Evolutionary conservation across 2,113 vertebrate genomes (phyloP).

Genomic region (Felis chaus): DNA sequence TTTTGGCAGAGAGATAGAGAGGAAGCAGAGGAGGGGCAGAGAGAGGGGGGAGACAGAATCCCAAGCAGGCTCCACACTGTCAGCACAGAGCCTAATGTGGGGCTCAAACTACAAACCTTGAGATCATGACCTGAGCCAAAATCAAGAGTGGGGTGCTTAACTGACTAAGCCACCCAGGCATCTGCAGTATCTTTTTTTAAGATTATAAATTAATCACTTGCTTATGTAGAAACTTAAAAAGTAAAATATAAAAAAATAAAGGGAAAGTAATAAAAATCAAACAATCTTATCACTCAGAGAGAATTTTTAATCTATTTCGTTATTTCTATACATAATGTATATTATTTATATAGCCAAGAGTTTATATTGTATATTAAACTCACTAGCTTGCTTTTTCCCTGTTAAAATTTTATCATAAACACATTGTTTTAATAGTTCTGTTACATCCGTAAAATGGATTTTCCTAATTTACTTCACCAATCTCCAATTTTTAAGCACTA

Average conservation of each 20-base stretch:
- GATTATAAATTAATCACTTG: slow-evolving; percentile 7
- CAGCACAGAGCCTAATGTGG: no score
- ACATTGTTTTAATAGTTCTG: slow-evolving; percentile 5
- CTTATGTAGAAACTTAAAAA: slow-evolving; percentile 2
- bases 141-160: no score
- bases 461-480: slow-evolving; percentile 43
- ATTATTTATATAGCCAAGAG: background rate
- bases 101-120: no score
- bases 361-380: slow-evolving; percentile 32
- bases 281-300: background rate
- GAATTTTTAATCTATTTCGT: slow-evolving; percentile 51
- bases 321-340: slow-evolving; percentile 39
- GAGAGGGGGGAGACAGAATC: no score
- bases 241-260: background rate
- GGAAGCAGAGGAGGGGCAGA: no score
- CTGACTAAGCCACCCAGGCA: no score
- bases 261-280: slow-evolving; percentile 22
- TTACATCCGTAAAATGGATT: background rate
- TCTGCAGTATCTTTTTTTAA: background rate
- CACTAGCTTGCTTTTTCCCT: slow-evolving; percentile 34
- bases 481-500: background rate
- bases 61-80: no score
- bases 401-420: background rate
- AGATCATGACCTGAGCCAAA: no score
- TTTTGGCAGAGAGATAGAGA: no score